phyloP scores from a whole-genome alignment of 2,888 invertebrate genomes.

The Lasius platythorax region DNA sequence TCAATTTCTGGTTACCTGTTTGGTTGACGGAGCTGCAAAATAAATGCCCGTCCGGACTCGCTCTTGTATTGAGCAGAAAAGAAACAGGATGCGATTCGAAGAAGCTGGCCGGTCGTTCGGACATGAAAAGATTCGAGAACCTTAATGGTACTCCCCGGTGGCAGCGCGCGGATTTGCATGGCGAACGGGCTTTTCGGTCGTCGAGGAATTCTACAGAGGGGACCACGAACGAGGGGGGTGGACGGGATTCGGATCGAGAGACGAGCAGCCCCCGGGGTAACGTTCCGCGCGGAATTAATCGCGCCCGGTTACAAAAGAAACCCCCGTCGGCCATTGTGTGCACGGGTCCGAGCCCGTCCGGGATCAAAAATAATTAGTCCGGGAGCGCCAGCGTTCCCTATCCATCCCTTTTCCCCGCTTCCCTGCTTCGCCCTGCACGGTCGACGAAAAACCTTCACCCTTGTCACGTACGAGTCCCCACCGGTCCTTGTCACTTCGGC shows the following conservation, averaged over 20 bases:
- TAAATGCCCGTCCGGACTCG: not conserved
- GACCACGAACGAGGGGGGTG: conserved; percentile 54
- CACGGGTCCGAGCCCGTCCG: conserved; percentile 41
- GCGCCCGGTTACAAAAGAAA: conserved; percentile 76
- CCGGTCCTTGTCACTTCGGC: conserved; percentile 28
- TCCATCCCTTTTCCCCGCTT: not conserved
- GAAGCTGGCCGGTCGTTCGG: conserved; percentile 16
- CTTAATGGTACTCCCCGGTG: conserved; percentile 70
- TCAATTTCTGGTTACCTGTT: not conserved
- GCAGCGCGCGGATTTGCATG: conserved; percentile 73
- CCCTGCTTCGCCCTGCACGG: not conserved
- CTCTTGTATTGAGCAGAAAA: conserved; percentile 22
- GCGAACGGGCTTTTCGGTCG: conserved; percentile 72
- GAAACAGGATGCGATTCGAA: conserved; percentile 34
- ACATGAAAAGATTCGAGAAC: conserved; percentile 35
- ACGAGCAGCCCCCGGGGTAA: conserved; percentile 77
- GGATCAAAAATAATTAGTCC: conserved; percentile 74
- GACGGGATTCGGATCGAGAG: conserved; percentile 38
- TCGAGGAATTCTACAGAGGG: conserved; percentile 71
- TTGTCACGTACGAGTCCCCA: conserved; percentile 40
- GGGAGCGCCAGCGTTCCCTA: conserved; percentile 34
- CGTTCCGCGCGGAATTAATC: conserved; percentile 79
- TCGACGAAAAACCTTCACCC: conserved; percentile 18
- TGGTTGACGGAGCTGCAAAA: not conserved
- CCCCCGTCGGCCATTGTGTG: conserved; percentile 69